Conservation (phyloP, 2,797 vertebrate species). For the Sebastes itinus region DNA sequence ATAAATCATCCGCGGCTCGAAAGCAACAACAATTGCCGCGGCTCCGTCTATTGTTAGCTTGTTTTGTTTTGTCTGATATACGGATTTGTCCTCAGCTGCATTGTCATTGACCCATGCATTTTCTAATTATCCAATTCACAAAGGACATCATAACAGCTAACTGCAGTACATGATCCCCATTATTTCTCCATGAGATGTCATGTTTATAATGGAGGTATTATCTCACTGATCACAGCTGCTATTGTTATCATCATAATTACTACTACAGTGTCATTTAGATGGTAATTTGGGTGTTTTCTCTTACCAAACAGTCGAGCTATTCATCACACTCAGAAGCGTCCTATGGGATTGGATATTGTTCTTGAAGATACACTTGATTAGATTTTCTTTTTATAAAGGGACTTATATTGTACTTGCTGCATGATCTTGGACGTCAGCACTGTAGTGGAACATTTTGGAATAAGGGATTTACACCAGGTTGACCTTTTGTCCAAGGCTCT, state of each 20-base stretch:
- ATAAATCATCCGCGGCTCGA: background rate
- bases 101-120: slow-evolving; percentile 65
- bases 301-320: slow-evolving; percentile 61
- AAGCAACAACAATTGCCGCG: slow-evolving; percentile 1
- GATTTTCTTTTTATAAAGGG: slow-evolving; percentile 39
- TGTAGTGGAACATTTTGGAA: slow-evolving; percentile 36
- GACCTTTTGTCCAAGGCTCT: slow-evolving; percentile 65
- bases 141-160: slow-evolving; percentile 71
- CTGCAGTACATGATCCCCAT: slow-evolving; percentile 75
- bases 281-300: slow-evolving; percentile 75
- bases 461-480: slow-evolving; percentile 49
- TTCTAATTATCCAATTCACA: slow-evolving; percentile 72
- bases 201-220: slow-evolving; percentile 77
- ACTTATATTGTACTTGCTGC: slow-evolving; percentile 15
- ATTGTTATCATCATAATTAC: slow-evolving; percentile 74
- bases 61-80: slow-evolving; percentile 58
- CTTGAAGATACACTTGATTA: slow-evolving; percentile 46
- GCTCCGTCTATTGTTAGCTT: slow-evolving; percentile 30
- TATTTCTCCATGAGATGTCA: slow-evolving; percentile 73
- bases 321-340: slow-evolving; percentile 60
- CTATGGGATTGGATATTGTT: slow-evolving; percentile 57
- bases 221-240: slow-evolving; percentile 77
- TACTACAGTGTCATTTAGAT: slow-evolving; percentile 73
- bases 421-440: slow-evolving; percentile 25
- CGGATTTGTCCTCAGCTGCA: slow-evolving; percentile 56